phyloP scores from a whole-genome alignment of 2,888 invertebrate genomes.

The Apomyelois bistriatella region DNA sequence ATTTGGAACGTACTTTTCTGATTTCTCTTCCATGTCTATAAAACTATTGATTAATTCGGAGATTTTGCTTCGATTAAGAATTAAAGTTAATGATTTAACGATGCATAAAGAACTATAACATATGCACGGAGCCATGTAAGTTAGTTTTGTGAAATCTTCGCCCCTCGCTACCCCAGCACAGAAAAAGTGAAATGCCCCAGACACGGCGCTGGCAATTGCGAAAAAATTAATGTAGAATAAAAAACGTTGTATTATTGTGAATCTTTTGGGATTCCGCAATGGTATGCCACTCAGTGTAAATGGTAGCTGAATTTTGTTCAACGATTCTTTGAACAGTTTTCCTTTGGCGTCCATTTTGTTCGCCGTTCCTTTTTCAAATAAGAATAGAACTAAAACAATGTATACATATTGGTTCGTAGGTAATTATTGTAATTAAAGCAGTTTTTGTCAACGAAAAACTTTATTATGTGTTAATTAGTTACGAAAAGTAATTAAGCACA shows the following conservation, averaged over 20 bases:
- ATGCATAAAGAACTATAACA: slow-evolving; percentile 28
- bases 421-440: background rate
- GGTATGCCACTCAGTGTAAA: slow-evolving; percentile 35
- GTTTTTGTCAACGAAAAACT: background rate
- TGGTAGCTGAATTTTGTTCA: slow-evolving; percentile 34
- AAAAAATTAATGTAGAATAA: slow-evolving; percentile 21
- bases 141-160: slow-evolving; percentile 36
- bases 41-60: slow-evolving; percentile 32
- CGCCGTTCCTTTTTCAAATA: background rate
- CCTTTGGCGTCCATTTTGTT: slow-evolving; percentile 13
- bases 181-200: slow-evolving; percentile 39
- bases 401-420: too few relatives aligned
- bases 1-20: background rate
- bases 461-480: slow-evolving; percentile 1
- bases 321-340: slow-evolving; percentile 30
- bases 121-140: slow-evolving; percentile 44
- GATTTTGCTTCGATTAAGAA: slow-evolving; percentile 28
- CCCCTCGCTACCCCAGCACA: slow-evolving; percentile 31
- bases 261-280: slow-evolving; percentile 27
- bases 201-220: slow-evolving; percentile 22
- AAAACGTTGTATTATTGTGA: slow-evolving; percentile 23
- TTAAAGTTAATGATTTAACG: slow-evolving; percentile 30
- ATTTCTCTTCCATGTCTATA: slow-evolving; percentile 31
- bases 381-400: background rate
- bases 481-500: background rate